phyloP scores from a whole-genome alignment of 2,113 vertebrate species.

The Illadopsis cleaveri region DNA sequence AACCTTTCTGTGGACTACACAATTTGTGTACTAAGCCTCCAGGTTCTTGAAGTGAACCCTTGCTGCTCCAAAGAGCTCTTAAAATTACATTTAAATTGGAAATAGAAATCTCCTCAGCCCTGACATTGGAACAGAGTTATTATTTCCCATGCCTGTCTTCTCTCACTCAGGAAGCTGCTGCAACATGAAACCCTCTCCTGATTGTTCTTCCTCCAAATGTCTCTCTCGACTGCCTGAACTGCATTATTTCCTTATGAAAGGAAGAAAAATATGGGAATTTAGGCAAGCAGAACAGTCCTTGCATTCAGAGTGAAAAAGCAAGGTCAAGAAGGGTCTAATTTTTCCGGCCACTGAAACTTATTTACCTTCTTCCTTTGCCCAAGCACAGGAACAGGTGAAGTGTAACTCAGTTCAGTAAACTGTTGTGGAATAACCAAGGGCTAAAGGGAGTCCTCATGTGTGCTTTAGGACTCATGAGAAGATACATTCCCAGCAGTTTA shows the following conservation, averaged over 20 bases:
- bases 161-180: slow-evolving; percentile 18
- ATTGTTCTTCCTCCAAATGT: slow-evolving; percentile 40
- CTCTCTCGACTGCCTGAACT: not conserved
- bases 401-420: not conserved
- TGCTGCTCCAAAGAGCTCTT: slow-evolving; percentile 13
- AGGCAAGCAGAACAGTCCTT: not conserved
- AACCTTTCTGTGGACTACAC: slow-evolving; percentile 21
- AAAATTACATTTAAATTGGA: slow-evolving; percentile 68
- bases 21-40: slow-evolving; percentile 29
- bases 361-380: not conserved
- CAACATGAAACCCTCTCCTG: slow-evolving; percentile 50
- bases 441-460: not conserved
- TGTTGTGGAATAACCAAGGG: not conserved
- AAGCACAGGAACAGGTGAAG: not conserved
- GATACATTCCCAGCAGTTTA: not conserved
- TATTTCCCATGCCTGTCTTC: slow-evolving; percentile 42
- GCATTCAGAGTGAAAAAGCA: not conserved
- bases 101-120: slow-evolving; percentile 43
- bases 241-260: not conserved
- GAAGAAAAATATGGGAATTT: not conserved
- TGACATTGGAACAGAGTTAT: slow-evolving; percentile 21
- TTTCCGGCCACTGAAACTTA: not conserved
- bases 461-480: not conserved
- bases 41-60: slow-evolving; percentile 28
- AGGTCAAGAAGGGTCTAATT: slow-evolving; percentile 17